Conservation (phyloP, 2,797 vertebrate species). For the Synaphobranchus kaupii region DNA sequence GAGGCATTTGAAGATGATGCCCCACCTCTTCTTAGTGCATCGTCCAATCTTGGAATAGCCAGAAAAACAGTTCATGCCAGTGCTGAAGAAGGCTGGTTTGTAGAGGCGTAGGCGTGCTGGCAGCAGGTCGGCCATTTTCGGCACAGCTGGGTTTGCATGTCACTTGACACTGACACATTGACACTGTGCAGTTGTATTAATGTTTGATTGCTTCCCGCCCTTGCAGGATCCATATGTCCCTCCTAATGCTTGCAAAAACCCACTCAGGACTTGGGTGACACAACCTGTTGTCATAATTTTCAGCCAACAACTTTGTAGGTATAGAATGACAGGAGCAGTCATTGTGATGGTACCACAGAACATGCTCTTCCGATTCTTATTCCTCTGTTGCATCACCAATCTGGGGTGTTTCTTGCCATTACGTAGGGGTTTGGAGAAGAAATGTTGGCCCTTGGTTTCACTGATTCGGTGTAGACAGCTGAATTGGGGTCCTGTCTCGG, state of each 20-base stretch:
- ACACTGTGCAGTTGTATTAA: neutral
- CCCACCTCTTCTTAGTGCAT: neutral
- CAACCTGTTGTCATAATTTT: slow-evolving; percentile 24
- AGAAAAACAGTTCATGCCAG: neutral
- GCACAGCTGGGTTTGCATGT: neutral
- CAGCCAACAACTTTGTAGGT: slow-evolving; percentile 19
- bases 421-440: too few species aligned
- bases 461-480: neutral
- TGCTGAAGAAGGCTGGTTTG: neutral
- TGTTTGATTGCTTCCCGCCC: neutral
- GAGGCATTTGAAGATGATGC: neutral
- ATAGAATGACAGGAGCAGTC: neutral
- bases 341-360: too few species aligned
- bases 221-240: neutral
- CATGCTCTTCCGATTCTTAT: too few species aligned
- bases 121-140: neutral
- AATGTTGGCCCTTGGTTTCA: neutral
- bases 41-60: neutral
- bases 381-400: too few species aligned
- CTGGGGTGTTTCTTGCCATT: too few species aligned
- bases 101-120: neutral
- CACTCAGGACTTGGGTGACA: neutral
- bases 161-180: too few species aligned
- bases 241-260: neutral
- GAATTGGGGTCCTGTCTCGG: neutral